Evolutionary conservation across 1,140 invertebrate genomes (phyloP).

Genomic region (Matsumurasca onukii): DNA sequence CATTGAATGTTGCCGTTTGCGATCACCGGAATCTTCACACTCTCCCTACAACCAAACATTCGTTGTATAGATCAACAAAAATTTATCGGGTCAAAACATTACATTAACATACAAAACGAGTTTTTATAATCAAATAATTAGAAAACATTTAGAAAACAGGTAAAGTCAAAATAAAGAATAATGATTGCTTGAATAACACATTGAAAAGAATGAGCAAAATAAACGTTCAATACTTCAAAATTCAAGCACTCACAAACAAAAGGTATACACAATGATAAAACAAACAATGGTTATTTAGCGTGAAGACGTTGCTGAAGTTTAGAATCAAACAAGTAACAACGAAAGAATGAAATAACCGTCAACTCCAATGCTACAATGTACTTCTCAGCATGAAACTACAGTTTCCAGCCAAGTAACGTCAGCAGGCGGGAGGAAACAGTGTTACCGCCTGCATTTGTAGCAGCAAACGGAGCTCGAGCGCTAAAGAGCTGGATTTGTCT

Average conservation of each 20-base stretch:
- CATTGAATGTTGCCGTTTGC: slow-evolving; percentile 98
- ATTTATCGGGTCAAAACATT: neutral
- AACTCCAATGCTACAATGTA: no score
- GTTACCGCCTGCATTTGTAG: no score
- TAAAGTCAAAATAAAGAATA: neutral
- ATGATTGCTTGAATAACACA: neutral
- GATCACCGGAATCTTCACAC: slow-evolving; percentile 89
- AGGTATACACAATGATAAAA: no score
- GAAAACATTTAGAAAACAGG: neutral
- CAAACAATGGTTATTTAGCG: no score
- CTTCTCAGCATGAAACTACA: no score
- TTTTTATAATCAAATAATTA: neutral
- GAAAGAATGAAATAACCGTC: no score
- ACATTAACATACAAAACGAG: neutral
- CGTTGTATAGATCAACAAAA: no score
- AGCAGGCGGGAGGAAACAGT: no score
- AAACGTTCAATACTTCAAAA: neutral
- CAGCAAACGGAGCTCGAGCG: neutral
- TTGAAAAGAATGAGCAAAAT: neutral
- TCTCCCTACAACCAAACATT: slow-evolving; percentile 61
- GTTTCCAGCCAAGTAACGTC: no score
- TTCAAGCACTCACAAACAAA: no score
- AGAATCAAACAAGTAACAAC: no score
- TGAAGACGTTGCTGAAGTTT: no score
- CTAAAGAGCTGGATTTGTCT: neutral